phyloP scores from a whole-genome alignment of 2,113 vertebrate species.

The Setophaga kirtlandii region DNA sequence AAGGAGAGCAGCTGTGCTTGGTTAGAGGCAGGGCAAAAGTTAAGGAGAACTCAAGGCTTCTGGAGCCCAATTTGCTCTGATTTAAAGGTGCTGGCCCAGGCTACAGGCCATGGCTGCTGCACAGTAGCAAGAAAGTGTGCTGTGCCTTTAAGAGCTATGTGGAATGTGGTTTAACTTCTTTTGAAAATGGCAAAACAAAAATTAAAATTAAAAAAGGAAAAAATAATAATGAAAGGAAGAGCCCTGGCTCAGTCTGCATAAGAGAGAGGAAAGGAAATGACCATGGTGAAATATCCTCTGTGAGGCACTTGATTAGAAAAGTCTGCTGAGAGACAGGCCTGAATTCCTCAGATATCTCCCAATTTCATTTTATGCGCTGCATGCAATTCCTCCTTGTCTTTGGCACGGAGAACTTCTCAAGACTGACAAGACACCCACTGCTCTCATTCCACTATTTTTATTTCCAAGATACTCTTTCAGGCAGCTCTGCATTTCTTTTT shows the following conservation, averaged over 20 bases:
- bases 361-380: constrained; percentile 42
- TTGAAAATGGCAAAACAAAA: constrained; percentile 30
- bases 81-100: constrained; percentile 21
- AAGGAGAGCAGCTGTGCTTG: constrained; percentile 75
- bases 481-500: constrained; percentile 71
- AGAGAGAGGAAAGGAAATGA: not conserved
- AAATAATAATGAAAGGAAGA: constrained; percentile 12
- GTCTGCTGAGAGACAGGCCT: constrained; percentile 61
- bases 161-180: constrained; percentile 8
- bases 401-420: constrained; percentile 56
- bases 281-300: constrained; percentile 38
- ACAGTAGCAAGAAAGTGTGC: not conserved
- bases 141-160: not conserved
- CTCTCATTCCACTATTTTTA: constrained; percentile 76
- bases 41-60: not conserved
- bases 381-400: constrained; percentile 65
- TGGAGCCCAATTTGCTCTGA: not conserved
- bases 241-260: not conserved
- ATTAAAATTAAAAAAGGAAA: constrained; percentile 15
- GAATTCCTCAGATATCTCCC: constrained; percentile 69
- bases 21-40: constrained; percentile 49
- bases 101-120: not conserved
- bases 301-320: constrained; percentile 52
- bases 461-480: constrained; percentile 73
- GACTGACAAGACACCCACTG: constrained; percentile 71